Conservation (phyloP, 2,113 vertebrate genomes). For the Perccottus glenii region DNA sequence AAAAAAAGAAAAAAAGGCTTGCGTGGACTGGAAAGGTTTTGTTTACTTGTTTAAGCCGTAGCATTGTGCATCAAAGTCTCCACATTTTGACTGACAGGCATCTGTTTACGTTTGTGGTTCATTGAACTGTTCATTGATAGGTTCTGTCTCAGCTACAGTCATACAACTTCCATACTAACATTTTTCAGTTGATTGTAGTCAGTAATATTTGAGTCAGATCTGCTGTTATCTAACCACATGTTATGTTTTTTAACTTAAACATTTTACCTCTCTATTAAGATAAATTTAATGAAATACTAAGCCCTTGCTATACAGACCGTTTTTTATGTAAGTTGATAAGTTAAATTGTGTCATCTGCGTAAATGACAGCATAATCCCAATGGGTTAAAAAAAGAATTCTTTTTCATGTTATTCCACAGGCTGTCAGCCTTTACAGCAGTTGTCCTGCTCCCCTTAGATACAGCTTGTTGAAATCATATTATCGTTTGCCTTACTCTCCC, state of each 20-base stretch:
- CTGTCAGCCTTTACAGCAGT: not conserved
- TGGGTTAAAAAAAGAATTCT: not conserved
- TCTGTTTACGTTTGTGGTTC: no score
- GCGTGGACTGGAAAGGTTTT: not conserved
- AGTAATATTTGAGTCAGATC: no score
- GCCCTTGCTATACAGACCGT: no score
- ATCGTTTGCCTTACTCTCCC: conserved; percentile 12
- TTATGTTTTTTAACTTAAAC: no score
- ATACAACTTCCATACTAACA: no score
- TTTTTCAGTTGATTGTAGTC: no score
- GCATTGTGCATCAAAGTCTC: not conserved
- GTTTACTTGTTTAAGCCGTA: not conserved
- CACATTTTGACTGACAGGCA: not conserved
- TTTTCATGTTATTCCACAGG: not conserved
- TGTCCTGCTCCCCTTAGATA: conserved; percentile 2
- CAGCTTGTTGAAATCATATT: conserved; percentile 9
- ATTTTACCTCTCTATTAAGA: no score
- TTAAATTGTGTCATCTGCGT: not conserved
- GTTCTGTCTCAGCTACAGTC: no score
- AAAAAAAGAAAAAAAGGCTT: not conserved
- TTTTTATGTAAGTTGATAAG: no score
- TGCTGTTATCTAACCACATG: no score
- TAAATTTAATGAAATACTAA: no score
- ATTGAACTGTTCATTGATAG: no score
- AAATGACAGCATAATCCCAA: not conserved